Base-by-base conservation (phyloP, 2,113 vertebrate genomes). In the Tylochromis polylepis region DNA sequence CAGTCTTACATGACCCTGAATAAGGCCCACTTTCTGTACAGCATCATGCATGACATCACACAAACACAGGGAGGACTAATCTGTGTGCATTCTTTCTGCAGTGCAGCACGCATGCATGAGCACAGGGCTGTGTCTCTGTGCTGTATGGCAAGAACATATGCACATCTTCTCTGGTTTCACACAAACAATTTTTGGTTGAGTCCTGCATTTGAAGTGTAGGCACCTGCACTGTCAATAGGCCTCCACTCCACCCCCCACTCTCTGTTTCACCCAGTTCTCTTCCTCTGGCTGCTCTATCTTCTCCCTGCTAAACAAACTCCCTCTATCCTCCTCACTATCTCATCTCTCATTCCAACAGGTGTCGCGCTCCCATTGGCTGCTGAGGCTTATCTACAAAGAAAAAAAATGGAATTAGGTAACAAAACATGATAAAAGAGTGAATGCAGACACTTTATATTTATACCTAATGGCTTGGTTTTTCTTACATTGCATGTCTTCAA, bases 181-280 rank as follows among this genome's bases (percentile, higher is more conserved):
- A 29, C n/a, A 75, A 6, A 84, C 87, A 55, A 67, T 82, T 38
- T 16, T 55, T 22, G 41, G 80, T 11, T 86, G 85, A 87, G n/a
- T 0, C 34, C 43, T 65, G 82, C 20, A 24, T 88, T 18, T 93
- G 87, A 92, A 93, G 91, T 51, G 55, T 70, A 80, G 57, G 81
- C 94, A 93, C 89, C 92, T 89, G 93, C 84, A 79, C 51, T 77
- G 34, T 90, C 87, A 92, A 89, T 88, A 83, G 87, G 11, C 60
- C 1, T 67, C 41, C 60, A n/a, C 43, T n/a, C n/a, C 67, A 15
- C 11, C 9, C 11, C 70, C 29, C 58, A 6, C 46, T 27, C 27
- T n/a, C 49, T 49, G 2, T 51, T 46, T 83, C 75, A 62, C 53
- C 36, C 31, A 51, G 34, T 65, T 65, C 11, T 14, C 60, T 5